These are phyloP conservation scores for Aphrocallistes beatrix DNA, from an alignment of 37 sponge, comb jelly and placozoan genomes.

Conservation along the genomic window DNA sequence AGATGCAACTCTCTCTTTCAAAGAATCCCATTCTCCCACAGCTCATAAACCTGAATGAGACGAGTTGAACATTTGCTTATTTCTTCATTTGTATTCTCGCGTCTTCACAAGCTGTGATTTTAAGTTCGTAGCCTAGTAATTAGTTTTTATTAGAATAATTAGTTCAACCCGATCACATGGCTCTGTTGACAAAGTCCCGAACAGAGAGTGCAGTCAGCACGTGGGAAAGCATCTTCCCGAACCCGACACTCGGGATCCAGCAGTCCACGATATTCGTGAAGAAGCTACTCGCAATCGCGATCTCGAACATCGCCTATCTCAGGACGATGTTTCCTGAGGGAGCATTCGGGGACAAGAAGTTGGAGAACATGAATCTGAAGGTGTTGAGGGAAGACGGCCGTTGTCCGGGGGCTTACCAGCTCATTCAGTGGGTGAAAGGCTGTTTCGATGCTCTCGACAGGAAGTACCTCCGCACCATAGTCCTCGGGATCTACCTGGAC, in stretches of 20 bases:
- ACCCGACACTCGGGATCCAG: slow-evolving; percentile 64
- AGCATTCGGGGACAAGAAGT: slow-evolving; percentile 76
- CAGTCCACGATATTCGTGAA: slow-evolving; percentile 94
- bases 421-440: slow-evolving; percentile 72
- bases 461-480: slow-evolving; percentile 43
- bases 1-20: background rate
- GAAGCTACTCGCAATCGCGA: slow-evolving; percentile 82
- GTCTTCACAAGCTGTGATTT: background rate
- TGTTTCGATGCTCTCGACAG: slow-evolving; percentile 93
- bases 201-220: background rate
- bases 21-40: background rate
- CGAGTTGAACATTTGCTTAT: no score
- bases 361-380: slow-evolving; percentile 84
- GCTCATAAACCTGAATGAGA: background rate
- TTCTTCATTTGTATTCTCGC: no score
- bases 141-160: background rate
- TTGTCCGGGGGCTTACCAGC: slow-evolving; percentile 86
- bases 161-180: slow-evolving; percentile 9
- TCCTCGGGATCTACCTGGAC: slow-evolving; percentile 23
- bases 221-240: slow-evolving; percentile 85
- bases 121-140: background rate
- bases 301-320: slow-evolving; percentile 76
- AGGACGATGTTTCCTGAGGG: slow-evolving; percentile 78
- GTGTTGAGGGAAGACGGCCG: slow-evolving; percentile 77
- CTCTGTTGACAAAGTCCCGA: background rate